Conservation (phyloP, 2,797 vertebrate genomes). For the Spheniscus humboldti region DNA sequence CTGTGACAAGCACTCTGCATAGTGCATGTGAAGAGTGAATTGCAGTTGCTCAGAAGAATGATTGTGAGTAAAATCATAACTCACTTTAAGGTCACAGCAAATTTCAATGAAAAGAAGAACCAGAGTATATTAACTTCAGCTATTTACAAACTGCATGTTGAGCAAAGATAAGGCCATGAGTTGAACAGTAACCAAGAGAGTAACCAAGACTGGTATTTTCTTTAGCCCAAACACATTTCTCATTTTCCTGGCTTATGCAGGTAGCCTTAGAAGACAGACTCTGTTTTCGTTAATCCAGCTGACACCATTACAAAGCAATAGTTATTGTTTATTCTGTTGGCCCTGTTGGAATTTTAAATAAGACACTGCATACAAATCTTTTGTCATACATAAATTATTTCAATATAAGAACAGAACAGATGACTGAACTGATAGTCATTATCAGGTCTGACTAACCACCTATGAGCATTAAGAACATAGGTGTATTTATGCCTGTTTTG, state of each 20-base stretch:
- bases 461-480: not conserved
- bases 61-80: not conserved
- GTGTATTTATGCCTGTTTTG: not conserved
- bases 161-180: not conserved
- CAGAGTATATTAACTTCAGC: not conserved
- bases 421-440: not conserved
- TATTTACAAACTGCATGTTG: not conserved
- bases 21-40: not conserved
- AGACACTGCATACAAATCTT: not conserved
- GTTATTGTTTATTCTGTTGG: not conserved
- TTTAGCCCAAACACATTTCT: not conserved
- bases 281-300: not conserved
- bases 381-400: not conserved
- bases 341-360: not conserved
- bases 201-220: not conserved
- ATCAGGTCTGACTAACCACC: not conserved
- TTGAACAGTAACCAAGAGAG: not conserved
- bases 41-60: not conserved
- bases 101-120: not conserved
- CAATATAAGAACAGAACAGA: not conserved
- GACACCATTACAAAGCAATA: not conserved
- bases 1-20: not conserved
- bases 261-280: not conserved
- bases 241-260: not conserved
- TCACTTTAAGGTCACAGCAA: not conserved